A percentile compares a stretch with the other conserved stretches of the same genome.
Evolutionary conservation across 2,888 invertebrate species (phyloP).

Genomic region (Mechanitis mazaeus): DNA sequence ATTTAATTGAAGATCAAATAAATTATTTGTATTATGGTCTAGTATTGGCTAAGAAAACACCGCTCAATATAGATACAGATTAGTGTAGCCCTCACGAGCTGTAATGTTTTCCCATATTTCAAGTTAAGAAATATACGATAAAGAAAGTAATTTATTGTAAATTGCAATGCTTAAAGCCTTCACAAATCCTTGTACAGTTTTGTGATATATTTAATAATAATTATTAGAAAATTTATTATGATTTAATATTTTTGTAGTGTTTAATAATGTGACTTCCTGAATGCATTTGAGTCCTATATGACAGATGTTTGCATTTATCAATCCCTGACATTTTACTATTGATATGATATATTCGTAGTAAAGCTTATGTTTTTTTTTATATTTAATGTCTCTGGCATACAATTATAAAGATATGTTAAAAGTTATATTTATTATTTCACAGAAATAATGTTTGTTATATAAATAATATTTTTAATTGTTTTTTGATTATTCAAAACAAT

Average conservation of each 20-base stretch:
- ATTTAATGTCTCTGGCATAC: no score
- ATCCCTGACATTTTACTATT: no score
- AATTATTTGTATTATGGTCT: not conserved
- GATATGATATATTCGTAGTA: no score
- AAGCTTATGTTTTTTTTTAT: no score
- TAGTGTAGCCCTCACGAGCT: slow-evolving; percentile 19
- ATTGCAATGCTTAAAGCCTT: slow-evolving; percentile 28
- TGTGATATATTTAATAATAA: slow-evolving; percentile 1
- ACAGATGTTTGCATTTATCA: no score
- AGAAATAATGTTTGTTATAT: no score
- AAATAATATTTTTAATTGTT: no score
- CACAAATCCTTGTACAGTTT: slow-evolving; percentile 2
- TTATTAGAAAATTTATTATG: not conserved
- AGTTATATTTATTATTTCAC: no score
- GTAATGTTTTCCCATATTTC: slow-evolving; percentile 26
- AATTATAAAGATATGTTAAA: no score
- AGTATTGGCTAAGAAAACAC: slow-evolving; percentile 5
- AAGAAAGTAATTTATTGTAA: slow-evolving; percentile 34
- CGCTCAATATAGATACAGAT: slow-evolving; percentile 16
- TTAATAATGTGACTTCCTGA: not conserved
- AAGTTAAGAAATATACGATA: slow-evolving; percentile 27
- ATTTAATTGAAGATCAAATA: not conserved
- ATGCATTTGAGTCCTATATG: no score
- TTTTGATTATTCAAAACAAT: no score
- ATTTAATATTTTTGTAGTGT: not conserved